Percentiles rank a stretch among this genome's conserved stretches.
These are phyloP conservation scores for Marcusenius ussheri DNA, from an alignment of 2,113 vertebrate species.

Conservation along the genomic window DNA sequence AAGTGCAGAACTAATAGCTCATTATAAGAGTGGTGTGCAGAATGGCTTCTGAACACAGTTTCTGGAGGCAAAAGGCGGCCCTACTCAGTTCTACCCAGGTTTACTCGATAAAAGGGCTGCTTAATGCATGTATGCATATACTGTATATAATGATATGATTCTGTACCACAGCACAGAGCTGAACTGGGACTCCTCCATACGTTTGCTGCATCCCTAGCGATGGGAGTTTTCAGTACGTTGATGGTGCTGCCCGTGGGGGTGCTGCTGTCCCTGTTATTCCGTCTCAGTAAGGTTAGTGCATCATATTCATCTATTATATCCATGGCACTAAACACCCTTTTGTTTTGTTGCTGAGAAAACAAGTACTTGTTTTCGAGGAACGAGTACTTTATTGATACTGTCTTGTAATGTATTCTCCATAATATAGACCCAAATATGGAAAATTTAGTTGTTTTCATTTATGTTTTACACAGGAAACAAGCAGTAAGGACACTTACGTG, in stretches of 20 bases:
- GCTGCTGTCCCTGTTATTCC: slow-evolving; percentile 62
- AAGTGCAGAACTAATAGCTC: not conserved
- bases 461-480: slow-evolving; percentile 21
- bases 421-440: not conserved
- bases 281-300: slow-evolving; percentile 46
- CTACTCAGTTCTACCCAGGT: not conserved
- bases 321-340: no score
- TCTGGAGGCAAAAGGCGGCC: not conserved
- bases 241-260: slow-evolving; percentile 51
- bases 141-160: not conserved
- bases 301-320: not conserved
- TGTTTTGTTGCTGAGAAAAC: not conserved
- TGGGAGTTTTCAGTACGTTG: slow-evolving; percentile 47
- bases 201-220: slow-evolving; percentile 45
- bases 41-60: not conserved
- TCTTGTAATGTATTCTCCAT: not conserved
- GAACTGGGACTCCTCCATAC: slow-evolving; percentile 42
- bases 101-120: not conserved
- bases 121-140: not conserved
- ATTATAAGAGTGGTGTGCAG: not conserved
- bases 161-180: slow-evolving; percentile 41
- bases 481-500: not conserved
- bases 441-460: not conserved
- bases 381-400: not conserved
- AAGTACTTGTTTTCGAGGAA: no score